phyloP scores from a whole-genome alignment of 2,113 vertebrate species.

The Myanophis thanlyinensis region DNA sequence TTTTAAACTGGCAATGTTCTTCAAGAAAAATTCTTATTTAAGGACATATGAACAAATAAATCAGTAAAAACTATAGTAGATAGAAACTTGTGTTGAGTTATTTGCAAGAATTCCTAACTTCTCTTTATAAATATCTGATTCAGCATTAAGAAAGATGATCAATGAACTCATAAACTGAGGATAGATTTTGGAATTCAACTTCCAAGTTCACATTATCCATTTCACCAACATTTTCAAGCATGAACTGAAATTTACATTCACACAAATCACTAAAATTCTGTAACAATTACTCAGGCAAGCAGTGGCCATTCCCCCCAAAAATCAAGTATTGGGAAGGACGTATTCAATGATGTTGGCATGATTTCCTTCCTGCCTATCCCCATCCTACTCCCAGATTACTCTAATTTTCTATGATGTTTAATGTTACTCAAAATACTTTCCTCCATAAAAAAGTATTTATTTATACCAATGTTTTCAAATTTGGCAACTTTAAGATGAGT shows the following conservation, averaged over 20 bases:
- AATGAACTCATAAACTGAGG: background rate
- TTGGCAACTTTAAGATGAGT: background rate
- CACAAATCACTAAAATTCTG: background rate
- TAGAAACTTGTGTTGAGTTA: background rate
- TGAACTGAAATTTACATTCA: background rate
- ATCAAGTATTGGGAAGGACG: background rate
- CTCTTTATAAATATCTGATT: background rate
- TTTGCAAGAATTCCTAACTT: background rate
- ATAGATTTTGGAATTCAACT: background rate
- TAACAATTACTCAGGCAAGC: background rate
- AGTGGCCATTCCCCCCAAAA: background rate
- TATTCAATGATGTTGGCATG: background rate
- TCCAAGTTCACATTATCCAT: background rate
- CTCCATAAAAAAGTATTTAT: background rate
- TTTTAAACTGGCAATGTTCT: background rate
- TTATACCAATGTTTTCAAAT: background rate
- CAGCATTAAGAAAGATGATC: background rate
- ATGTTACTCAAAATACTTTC: background rate
- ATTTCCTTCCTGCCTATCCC: background rate
- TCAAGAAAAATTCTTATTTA: background rate
- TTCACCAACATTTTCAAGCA: background rate
- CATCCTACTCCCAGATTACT: too few species aligned
- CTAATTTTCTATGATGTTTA: background rate
- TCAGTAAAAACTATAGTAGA: background rate
- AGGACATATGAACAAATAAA: background rate